Evolutionary conservation across 2,888 invertebrate species (phyloP).

Genomic region (Adineta ricciae): DNA sequence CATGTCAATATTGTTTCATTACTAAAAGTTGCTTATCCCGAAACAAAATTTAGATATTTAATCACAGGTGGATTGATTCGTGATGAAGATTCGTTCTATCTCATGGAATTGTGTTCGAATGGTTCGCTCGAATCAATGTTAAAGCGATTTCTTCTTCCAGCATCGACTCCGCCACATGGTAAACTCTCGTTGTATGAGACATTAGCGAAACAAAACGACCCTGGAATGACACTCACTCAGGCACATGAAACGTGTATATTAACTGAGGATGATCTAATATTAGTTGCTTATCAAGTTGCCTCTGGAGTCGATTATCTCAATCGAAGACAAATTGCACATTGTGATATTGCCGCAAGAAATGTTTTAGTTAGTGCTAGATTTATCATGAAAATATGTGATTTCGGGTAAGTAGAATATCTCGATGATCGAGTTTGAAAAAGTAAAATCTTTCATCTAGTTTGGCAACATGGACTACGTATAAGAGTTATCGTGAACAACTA

Average conservation of each 20-base stretch:
- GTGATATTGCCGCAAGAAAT: conserved; percentile 17
- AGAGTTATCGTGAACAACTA: background rate
- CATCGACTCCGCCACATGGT: background rate
- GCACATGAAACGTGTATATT: background rate
- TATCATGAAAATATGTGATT: conserved; percentile 20
- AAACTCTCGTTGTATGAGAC: background rate
- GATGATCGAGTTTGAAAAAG: too few species aligned
- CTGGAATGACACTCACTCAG: background rate
- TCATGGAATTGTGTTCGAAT: conserved; percentile 16
- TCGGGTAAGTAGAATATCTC: background rate
- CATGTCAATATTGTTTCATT: background rate
- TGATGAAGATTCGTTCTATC: conserved; percentile 18
- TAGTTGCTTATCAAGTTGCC: conserved; percentile 7
- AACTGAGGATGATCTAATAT: conserved; percentile 6
- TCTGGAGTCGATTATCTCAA: conserved; percentile 9
- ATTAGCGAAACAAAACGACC: background rate
- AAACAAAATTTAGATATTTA: background rate
- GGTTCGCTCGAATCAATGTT: conserved; percentile 12
- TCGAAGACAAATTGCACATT: background rate
- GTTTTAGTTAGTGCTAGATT: background rate
- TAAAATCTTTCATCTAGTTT: background rate
- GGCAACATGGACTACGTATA: conserved; percentile 2
- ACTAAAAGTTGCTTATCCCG: background rate
- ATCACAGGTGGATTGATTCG: background rate
- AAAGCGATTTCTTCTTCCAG: background rate